Evolutionary conservation across 2,797 vertebrate genomes (phyloP).

Genomic region (Chiroxiphia lanceolata): DNA sequence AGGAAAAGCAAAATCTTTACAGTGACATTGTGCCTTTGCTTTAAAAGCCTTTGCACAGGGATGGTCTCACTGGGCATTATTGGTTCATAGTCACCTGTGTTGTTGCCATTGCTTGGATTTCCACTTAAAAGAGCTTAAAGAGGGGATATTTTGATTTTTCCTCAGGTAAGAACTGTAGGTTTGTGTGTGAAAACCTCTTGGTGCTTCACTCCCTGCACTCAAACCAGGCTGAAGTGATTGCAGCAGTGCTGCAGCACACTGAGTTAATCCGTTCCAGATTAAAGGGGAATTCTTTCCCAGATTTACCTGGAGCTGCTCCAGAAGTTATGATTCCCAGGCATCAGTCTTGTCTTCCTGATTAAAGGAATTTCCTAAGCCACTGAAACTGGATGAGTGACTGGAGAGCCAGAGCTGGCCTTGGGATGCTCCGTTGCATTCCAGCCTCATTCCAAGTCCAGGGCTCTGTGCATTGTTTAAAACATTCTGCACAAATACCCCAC

Average conservation of each 20-base stretch:
- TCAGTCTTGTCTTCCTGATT: background rate
- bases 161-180: background rate
- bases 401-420: background rate
- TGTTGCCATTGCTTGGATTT: background rate
- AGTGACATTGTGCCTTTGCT: background rate
- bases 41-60: background rate
- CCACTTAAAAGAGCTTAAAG: background rate
- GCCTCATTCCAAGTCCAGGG: fast-evolving
- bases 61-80: background rate
- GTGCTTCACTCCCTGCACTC: background rate
- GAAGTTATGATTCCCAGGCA: slow-evolving; percentile 18
- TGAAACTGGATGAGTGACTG: background rate
- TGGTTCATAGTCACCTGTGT: background rate
- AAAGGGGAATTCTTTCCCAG: background rate
- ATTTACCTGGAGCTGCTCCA: slow-evolving; percentile 33
- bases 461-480: background rate
- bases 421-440: background rate
- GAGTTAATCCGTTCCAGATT: background rate
- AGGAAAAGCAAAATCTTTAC: background rate
- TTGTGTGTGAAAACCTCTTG: background rate
- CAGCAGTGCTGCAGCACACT: background rate
- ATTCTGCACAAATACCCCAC: background rate
- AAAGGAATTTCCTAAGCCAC: background rate
- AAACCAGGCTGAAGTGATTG: background rate
- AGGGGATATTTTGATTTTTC: background rate